Conservation (phyloP, 2,888 invertebrate genomes). For the Eristalis tenax region DNA sequence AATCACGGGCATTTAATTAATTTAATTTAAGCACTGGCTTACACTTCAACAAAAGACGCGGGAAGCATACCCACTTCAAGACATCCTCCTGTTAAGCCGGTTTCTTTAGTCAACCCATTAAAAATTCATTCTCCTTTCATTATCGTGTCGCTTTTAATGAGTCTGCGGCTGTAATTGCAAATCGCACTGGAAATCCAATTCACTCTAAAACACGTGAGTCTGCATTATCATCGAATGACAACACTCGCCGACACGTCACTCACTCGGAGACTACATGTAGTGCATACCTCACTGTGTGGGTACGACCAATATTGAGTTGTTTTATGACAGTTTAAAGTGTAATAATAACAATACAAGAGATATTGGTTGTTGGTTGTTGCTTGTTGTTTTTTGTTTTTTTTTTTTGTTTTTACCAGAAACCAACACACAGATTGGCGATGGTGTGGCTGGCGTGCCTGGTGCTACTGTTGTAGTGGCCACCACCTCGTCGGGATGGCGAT, state of each 20-base stretch:
- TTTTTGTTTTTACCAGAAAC: background rate
- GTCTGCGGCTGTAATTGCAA: background rate
- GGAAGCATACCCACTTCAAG: too few species aligned
- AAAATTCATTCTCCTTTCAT: background rate
- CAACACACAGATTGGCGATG: background rate
- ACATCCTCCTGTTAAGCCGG: background rate
- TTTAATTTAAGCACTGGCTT: background rate
- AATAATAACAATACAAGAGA: background rate
- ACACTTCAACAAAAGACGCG: background rate
- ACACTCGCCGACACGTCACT: background rate
- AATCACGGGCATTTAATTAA: background rate
- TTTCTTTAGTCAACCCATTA: background rate
- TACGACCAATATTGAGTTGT: background rate
- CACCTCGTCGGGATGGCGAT: slow-evolving; percentile 59
- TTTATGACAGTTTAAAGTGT: background rate
- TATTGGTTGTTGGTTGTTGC: background rate
- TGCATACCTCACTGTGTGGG: background rate
- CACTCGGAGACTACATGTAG: too few species aligned
- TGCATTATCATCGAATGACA: background rate
- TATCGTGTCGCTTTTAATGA: background rate
- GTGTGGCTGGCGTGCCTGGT: background rate
- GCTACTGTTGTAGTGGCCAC: slow-evolving; percentile 2
- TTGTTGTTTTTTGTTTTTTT: too few species aligned
- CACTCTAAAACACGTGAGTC: background rate
- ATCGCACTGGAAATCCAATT: background rate